Evolutionary conservation across 2,888 invertebrate species (phyloP), one percentile per base, ranked within the genome.

Genomic region (Orchesellides sinensis): DNA sequence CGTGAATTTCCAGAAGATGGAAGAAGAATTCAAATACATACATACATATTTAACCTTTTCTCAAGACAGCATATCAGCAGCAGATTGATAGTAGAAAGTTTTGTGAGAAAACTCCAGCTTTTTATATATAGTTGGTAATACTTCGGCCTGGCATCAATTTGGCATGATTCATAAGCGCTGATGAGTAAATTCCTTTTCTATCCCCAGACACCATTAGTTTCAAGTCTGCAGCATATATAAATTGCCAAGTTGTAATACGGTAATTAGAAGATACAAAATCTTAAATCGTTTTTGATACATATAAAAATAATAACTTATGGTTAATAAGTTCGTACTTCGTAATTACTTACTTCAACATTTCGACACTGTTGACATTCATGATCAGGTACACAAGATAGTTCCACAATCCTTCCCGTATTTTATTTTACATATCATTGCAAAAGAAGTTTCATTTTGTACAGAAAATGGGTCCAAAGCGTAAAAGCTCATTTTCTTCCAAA

Each of bases 1-100:
- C 86, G 84, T 84, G 81, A 83, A 84, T 86, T 84, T 84, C 85
- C 85, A 85, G 85, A 78, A 83, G 52, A 17, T 19, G 5, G 32
- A 27, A 35, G 52, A 32, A 65, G 65, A 25, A 54, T 40, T 56
- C 65, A n/a, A n/a, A n/a, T n/a, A n/a, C 61, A 78, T 69, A 17
- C 23, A 35, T 49, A 73, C 40, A 72, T 56, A 61, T 54, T 66
- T 80, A 65, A 65, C 65, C 63, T 69, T 69, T 78, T 32, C 35
- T 40, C 35, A 63, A 49, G 21, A 29, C 49, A 23, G 54, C 35
- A 40, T 40, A 40, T 27, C 40, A 40, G 5, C 25, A 14, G 1
- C 61, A 56, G 23, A 19, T 68, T 32, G 27, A 27, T 12, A 21
- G 23, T n/a, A n/a, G n/a, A n/a, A n/a, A n/a, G n/a, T n/a, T n/a